phyloP scores from a whole-genome alignment of 2,113 vertebrate genomes.

The Rhizomys pruinosus region DNA sequence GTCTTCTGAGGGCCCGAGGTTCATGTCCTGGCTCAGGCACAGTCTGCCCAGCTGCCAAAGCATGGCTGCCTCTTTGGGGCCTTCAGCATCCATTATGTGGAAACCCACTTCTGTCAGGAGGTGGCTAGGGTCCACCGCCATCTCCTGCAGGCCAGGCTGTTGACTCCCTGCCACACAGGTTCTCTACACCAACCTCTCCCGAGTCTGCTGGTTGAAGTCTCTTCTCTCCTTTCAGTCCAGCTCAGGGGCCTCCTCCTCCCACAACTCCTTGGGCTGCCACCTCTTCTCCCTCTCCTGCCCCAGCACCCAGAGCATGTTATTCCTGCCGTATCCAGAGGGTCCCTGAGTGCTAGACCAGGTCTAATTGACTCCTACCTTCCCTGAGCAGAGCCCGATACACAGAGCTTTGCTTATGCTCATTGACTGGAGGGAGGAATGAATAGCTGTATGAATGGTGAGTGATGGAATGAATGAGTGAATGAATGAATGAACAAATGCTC shows the following conservation, averaged over 20 bases:
- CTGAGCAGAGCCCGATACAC: background rate
- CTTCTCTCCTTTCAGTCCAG: background rate
- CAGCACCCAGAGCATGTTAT: background rate
- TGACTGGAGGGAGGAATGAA: background rate
- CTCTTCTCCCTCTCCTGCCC: background rate
- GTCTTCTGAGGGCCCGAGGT: background rate
- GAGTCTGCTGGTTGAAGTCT: background rate
- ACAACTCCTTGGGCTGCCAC: background rate
- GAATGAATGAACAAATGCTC: background rate
- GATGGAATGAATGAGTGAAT: background rate
- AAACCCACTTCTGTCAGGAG: background rate
- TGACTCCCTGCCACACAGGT: background rate
- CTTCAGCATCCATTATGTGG: background rate
- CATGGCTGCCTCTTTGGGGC: background rate
- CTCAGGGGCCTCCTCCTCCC: background rate
- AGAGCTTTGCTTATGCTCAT: background rate
- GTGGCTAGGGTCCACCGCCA: background rate
- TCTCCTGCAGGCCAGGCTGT: background rate
- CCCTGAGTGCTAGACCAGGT: background rate
- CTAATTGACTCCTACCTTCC: background rate
- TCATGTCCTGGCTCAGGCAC: background rate
- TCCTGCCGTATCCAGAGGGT: background rate
- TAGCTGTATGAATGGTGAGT: background rate
- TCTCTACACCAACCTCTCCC: background rate
- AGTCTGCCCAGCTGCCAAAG: accelerated